Base-by-base conservation (phyloP, 92 coral and sea anemone genomes). In the Muricea muricata region DNA sequence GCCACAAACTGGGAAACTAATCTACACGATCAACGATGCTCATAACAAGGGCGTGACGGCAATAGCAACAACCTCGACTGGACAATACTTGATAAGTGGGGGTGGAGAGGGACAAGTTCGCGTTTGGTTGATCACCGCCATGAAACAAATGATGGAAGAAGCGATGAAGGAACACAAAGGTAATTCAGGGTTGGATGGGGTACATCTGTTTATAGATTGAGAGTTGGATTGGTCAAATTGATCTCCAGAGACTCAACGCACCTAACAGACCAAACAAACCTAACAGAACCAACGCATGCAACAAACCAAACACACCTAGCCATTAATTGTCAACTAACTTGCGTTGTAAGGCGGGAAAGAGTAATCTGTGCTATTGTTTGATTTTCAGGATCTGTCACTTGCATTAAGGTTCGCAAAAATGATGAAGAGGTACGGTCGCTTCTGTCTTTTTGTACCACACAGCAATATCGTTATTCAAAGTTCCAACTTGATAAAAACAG, bases 81-180 rank as follows among this genome's bases (percentile, higher is more conserved):
- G 89, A 11, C 81, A 65, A 31, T 71, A 79, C 17, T 90, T 96
- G 65, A 82, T 96, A 72, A 96, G 99, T 80, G 99, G 99, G 88
- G 99, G 99, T 90, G 99, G 99, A 73, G 99, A 96, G 86, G 99
- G 99, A 34, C 94, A 96, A 65, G 99, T 96, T 14, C 97, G 99
- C 52, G 94, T 93, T n/a, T 96, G 99, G 99, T 46, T 37, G 15
- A 56, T 91, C 57, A 40, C 63, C 12, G 66, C 75, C 8, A 15
- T 40, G 32, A 57, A 70, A 35, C 90, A 91, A 75, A 80, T 10
- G 63, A 87, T 93, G 24, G 45, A 60, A 32, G 91, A 70, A 77
- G 91, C 96, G 31, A 84, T 96, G 92, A 96, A 96, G 69, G 99
- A 96, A 60, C 99, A 96, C 67, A 96, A 90, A 92, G 99, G 99